Conservation (phyloP, 2,888 invertebrate species). For the Acanthosepion lycidas region DNA sequence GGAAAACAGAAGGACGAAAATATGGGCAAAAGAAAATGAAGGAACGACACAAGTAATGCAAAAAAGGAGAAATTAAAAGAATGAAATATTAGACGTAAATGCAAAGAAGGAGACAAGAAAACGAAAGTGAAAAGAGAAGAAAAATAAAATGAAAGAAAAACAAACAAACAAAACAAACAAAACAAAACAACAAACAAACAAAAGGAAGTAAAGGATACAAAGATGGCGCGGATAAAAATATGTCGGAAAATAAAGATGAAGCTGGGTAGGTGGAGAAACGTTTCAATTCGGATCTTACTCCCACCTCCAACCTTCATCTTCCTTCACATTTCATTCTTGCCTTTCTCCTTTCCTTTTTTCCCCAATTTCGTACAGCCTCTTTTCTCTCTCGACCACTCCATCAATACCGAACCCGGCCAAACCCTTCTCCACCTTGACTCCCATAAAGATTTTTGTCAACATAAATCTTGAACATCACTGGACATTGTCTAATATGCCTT, state of each 20-base stretch:
- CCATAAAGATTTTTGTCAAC: conserved; percentile 22
- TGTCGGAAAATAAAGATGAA: conserved; percentile 6
- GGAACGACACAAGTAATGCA: neutral
- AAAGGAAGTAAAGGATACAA: neutral
- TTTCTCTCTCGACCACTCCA: neutral
- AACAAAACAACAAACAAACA: neutral
- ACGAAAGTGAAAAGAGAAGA: neutral
- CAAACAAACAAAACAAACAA: neutral
- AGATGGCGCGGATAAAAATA: neutral
- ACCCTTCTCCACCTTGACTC: neutral
- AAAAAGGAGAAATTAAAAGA: neutral
- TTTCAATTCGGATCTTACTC: neutral
- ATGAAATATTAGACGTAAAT: neutral
- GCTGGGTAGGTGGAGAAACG: neutral
- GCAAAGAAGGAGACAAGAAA: neutral
- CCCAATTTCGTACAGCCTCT: neutral
- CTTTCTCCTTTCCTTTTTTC: neutral
- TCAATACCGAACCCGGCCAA: neutral
- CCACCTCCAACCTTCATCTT: neutral
- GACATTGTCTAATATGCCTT: conserved; percentile 33
- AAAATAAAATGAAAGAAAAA: neutral
- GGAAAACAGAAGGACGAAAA: neutral
- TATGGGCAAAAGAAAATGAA: neutral
- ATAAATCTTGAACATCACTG: neutral
- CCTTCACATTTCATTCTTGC: neutral